phyloP scores from a whole-genome alignment of 2,888 invertebrate species.

The Orthonevra nobilis region DNA sequence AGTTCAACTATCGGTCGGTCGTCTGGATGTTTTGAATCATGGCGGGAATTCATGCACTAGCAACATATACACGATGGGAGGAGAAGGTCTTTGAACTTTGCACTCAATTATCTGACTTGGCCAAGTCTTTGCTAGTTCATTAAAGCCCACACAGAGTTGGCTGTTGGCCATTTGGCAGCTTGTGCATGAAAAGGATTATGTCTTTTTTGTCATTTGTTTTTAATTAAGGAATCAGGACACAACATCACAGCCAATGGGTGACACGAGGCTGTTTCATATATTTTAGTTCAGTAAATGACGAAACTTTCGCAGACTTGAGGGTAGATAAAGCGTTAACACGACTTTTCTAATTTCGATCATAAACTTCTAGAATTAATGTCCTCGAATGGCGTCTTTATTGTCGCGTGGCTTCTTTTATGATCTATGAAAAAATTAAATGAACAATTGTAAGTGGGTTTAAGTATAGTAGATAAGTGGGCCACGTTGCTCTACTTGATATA shows the following conservation, averaged over 20 bases:
- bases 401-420: constrained; percentile 12
- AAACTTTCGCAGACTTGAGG: background rate
- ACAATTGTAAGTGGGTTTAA: constrained; percentile 9
- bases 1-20: constrained; percentile 46
- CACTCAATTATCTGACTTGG: constrained; percentile 12
- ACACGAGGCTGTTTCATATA: background rate
- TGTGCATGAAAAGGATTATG: constrained; percentile 7
- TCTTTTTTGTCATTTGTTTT: constrained; percentile 49
- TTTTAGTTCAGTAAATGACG: constrained; percentile 9
- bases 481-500: too few species aligned
- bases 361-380: constrained; percentile 14
- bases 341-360: constrained; percentile 8
- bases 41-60: constrained; percentile 58
- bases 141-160: constrained; percentile 53
- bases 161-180: constrained; percentile 52
- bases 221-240: constrained; percentile 49
- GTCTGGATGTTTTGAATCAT: constrained; percentile 20
- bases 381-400: constrained; percentile 7
- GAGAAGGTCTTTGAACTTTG: constrained; percentile 59
- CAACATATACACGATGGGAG: constrained; percentile 21
- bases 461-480: constrained; percentile 3
- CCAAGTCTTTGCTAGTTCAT: constrained; percentile 47
- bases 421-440: constrained; percentile 3
- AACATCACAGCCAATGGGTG: background rate
- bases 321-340: constrained; percentile 22